These are phyloP conservation scores for Meriones unguiculatus DNA, from an alignment of 2,113 vertebrate genomes.

Conservation along the genomic window DNA sequence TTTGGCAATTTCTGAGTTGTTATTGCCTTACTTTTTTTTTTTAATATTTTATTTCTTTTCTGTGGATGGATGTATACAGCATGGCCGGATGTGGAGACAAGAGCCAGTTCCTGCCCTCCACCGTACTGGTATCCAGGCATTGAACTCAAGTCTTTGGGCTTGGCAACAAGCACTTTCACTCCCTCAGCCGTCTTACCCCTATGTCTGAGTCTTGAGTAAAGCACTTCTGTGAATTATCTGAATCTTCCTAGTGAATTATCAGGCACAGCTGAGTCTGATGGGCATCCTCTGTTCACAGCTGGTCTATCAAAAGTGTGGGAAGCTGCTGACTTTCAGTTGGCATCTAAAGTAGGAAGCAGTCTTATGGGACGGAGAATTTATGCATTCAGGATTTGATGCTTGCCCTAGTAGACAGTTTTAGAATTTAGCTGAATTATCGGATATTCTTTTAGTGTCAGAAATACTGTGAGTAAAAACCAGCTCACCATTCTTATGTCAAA, in stretches of 20 bases:
- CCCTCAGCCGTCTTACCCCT: neutral
- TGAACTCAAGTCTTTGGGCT: neutral
- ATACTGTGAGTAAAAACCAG: neutral
- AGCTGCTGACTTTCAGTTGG: neutral
- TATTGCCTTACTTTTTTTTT: neutral
- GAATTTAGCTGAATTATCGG: neutral
- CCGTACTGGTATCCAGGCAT: neutral
- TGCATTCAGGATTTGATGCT: neutral
- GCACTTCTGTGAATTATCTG: neutral
- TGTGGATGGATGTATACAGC: neutral
- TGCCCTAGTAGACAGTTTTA: neutral
- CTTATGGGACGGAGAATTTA: neutral
- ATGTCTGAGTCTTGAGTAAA: neutral
- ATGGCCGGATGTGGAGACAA: neutral
- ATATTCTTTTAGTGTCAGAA: neutral
- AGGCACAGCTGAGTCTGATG: neutral
- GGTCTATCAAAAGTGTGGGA: neutral
- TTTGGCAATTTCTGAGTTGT: neutral
- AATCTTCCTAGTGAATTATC: neutral
- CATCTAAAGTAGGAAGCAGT: no score
- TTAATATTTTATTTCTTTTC: neutral
- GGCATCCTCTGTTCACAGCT: neutral
- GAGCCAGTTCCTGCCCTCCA: neutral
- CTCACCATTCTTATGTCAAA: slow-evolving; percentile 35
- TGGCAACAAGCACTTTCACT: neutral